Evolutionary conservation across 1,140 invertebrate genomes (phyloP).

Genomic region (Drosophila ercepeae): DNA sequence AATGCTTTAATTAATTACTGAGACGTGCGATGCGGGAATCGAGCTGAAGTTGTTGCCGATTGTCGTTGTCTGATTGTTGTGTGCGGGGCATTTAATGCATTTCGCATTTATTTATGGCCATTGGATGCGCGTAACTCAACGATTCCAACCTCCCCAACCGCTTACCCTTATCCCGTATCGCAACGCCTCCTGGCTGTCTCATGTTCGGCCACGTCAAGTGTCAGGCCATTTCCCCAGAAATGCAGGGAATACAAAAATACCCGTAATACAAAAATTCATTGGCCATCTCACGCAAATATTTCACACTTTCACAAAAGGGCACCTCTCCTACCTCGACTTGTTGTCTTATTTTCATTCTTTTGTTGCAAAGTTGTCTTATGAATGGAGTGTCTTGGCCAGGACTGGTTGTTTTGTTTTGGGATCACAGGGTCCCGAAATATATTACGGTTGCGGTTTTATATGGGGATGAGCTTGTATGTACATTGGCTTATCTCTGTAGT

Average conservation of each 20-base stretch:
- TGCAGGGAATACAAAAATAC: constrained; percentile 37
- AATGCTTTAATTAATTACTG: constrained; percentile 82
- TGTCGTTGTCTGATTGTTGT: constrained; percentile 32
- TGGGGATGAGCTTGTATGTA: neutral
- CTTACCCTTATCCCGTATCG: too few species aligned
- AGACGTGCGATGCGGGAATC: constrained; percentile 63
- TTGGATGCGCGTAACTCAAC: constrained; percentile 76
- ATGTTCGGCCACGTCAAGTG: constrained; percentile 75
- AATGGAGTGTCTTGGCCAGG: constrained; percentile 26
- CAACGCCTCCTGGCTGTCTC: constrained; percentile 30
- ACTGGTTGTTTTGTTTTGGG: constrained; percentile 5
- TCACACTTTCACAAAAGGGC: constrained; percentile 73
- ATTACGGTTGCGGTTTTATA: constrained; percentile 13
- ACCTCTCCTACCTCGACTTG: constrained; percentile 2
- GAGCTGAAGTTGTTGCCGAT: constrained; percentile 30
- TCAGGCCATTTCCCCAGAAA: constrained; percentile 66
- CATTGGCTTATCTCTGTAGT: constrained; percentile 25
- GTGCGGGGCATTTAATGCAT: constrained; percentile 68
- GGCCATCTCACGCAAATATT: constrained; percentile 73
- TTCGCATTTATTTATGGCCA: constrained; percentile 79
- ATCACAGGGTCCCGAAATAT: constrained; percentile 21
- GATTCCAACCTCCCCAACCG: constrained; percentile 16
- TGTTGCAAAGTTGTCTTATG: constrained; percentile 17
- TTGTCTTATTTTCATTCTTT: neutral
- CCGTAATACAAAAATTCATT: constrained; percentile 35